Conservation (phyloP, 1,140 invertebrate genomes). For the Pygmarrhopalites habei region DNA sequence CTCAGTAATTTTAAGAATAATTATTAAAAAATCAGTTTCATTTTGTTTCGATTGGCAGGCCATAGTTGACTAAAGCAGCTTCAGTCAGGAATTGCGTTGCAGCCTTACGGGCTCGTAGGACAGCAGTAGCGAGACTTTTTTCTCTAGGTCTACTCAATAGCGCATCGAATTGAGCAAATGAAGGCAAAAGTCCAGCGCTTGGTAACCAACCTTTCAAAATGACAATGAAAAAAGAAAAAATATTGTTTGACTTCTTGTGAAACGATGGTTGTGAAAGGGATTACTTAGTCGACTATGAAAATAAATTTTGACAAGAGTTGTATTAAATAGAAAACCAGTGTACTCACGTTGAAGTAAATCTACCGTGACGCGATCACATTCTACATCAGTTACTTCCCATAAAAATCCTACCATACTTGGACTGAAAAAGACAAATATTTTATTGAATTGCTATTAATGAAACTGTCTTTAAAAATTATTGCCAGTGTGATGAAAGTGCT, state of each 20-base stretch:
- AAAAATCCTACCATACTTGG: conserved; percentile 34
- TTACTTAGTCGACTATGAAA: no score
- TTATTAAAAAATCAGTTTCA: neutral
- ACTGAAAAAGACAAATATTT: conserved; percentile 21
- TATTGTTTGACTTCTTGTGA: no score
- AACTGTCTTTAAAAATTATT: no score
- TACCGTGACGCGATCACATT: conserved; percentile 37
- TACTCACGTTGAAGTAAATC: conserved; percentile 35
- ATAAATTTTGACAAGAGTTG: no score
- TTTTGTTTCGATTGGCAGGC: conserved; percentile 29
- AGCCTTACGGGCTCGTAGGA: conserved; percentile 20
- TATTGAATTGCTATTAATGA: no score
- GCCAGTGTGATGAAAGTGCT: neutral
- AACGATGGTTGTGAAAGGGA: no score
- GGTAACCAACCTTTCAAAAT: no score
- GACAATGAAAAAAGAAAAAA: no score
- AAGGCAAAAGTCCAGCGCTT: conserved; percentile 14
- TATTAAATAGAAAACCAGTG: no score
- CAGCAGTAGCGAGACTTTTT: conserved; percentile 26
- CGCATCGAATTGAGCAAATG: conserved; percentile 21
- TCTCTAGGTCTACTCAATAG: conserved; percentile 13
- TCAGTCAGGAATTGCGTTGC: conserved; percentile 36
- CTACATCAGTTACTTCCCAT: conserved; percentile 36
- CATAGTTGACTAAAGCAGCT: conserved; percentile 34
- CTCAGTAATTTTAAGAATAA: no score